These are phyloP conservation scores for Plectrocnemia conspersa DNA, from an alignment of 1,140 invertebrate genomes.

Conservation along the genomic window DNA sequence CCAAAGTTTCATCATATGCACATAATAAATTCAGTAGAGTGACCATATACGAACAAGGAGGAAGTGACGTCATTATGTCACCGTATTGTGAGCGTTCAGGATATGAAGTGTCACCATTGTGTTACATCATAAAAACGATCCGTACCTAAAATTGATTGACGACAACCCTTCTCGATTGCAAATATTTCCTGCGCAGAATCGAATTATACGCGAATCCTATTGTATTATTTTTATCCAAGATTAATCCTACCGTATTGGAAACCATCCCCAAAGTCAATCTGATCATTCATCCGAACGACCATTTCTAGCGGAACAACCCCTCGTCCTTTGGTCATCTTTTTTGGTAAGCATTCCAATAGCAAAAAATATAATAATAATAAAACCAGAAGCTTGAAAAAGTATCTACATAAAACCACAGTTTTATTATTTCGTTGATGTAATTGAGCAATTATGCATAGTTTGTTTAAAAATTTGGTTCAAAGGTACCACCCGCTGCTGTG, in stretches of 20 bases:
- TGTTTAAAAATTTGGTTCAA: too few relatives aligned
- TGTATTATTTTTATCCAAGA: too few relatives aligned
- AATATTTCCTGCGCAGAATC: not conserved
- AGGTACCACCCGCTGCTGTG: constrained; percentile 15
- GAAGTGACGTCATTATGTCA: constrained; percentile 20
- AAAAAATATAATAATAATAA: not conserved
- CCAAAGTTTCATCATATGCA: too few relatives aligned
- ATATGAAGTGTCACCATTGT: constrained; percentile 19
- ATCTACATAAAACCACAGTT: too few relatives aligned
- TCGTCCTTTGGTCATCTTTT: not conserved
- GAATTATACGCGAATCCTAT: not conserved
- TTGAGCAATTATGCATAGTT: too few relatives aligned
- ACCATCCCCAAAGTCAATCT: constrained; percentile 4
- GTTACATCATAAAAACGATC: constrained; percentile 21
- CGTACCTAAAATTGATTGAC: constrained; percentile 4
- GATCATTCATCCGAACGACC: not conserved
- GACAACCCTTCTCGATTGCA: constrained; percentile 6
- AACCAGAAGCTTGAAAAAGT: not conserved
- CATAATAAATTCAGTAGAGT: too few relatives aligned
- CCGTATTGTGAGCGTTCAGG: too few relatives aligned
- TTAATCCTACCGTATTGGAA: too few relatives aligned
- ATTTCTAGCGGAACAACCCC: not conserved
- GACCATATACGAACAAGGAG: constrained; percentile 19
- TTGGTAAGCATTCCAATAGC: not conserved
- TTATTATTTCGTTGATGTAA: too few relatives aligned